These are phyloP conservation scores for Diadegma fenestrale DNA, from an alignment of 2,888 invertebrate genomes.

Conservation along the genomic window DNA sequence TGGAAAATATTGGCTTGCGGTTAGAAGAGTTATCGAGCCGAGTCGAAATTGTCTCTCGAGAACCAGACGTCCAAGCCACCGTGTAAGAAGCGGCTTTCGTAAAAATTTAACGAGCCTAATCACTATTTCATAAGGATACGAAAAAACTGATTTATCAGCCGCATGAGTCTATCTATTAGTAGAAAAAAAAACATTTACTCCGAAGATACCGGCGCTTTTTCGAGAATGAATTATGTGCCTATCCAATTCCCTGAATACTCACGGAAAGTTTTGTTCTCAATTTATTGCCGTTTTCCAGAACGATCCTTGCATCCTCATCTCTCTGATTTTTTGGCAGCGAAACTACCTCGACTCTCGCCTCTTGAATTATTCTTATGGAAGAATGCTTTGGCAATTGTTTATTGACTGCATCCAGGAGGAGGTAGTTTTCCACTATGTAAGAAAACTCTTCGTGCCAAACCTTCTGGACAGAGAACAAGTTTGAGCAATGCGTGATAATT, in stretches of 20 bases:
- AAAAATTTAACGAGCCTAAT: neutral
- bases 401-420: constrained; percentile 91
- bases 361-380: constrained; percentile 89
- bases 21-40: constrained; percentile 77
- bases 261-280: constrained; percentile 90
- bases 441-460: constrained; percentile 97
- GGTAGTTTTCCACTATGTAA: constrained; percentile 97
- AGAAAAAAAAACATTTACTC: neutral
- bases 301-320: constrained; percentile 85
- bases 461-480: constrained; percentile 85
- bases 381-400: constrained; percentile 86
- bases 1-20: constrained; percentile 74
- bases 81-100: constrained; percentile 23
- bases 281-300: constrained; percentile 88
- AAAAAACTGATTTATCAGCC: neutral
- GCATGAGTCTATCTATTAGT: neutral
- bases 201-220: neutral
- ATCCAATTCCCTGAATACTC: constrained; percentile 84
- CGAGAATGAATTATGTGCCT: neutral
- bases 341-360: constrained; percentile 89
- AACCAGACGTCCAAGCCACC: constrained; percentile 68
- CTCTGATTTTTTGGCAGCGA: constrained; percentile 85
- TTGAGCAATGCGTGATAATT: constrained; percentile 18
- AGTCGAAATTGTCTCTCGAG: constrained; percentile 76
- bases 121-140: neutral